Percentiles rank a stretch among this genome's conserved stretches.
phyloP scores from a whole-genome alignment of 1,140 invertebrate genomes.

The Druon quercuslanigerum region DNA sequence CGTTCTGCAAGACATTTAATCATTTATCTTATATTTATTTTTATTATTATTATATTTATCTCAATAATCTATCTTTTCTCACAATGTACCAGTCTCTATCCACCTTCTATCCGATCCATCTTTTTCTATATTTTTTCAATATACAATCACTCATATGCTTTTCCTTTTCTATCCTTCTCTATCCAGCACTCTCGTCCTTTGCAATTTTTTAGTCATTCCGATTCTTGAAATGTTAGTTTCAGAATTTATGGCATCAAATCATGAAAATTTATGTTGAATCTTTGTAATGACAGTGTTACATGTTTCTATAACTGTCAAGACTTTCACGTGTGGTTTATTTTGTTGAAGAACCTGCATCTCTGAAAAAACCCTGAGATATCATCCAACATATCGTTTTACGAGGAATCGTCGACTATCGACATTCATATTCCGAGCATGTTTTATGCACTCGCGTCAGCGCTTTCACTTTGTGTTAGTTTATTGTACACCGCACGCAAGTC shows the following conservation, averaged over 20 bases:
- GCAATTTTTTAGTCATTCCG: too few species aligned
- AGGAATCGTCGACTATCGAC: conserved; percentile 33
- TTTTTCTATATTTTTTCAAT: too few species aligned
- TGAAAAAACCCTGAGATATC: conserved; percentile 5
- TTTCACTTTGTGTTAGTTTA: conserved; percentile 41
- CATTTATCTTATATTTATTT: too few species aligned
- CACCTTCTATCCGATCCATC: too few species aligned
- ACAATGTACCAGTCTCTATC: too few species aligned
- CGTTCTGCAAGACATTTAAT: too few species aligned
- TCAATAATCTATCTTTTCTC: too few species aligned
- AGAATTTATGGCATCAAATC: background rate
- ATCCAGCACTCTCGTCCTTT: too few species aligned
- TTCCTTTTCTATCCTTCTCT: too few species aligned
- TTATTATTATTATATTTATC: too few species aligned
- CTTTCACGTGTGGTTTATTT: conserved; percentile 13
- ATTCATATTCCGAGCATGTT: conserved; percentile 38
- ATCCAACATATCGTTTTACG: conserved; percentile 23
- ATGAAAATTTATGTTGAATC: background rate
- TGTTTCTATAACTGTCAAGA: conserved; percentile 8
- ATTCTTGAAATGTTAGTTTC: too few species aligned
- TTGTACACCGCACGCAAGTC: conserved; percentile 31
- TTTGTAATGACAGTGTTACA: background rate
- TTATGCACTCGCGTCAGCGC: conserved; percentile 36
- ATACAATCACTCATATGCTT: too few species aligned
- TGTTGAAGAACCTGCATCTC: conserved; percentile 7